Conservation (phyloP, 2,113 vertebrate genomes). For the Silurus meridionalis region DNA sequence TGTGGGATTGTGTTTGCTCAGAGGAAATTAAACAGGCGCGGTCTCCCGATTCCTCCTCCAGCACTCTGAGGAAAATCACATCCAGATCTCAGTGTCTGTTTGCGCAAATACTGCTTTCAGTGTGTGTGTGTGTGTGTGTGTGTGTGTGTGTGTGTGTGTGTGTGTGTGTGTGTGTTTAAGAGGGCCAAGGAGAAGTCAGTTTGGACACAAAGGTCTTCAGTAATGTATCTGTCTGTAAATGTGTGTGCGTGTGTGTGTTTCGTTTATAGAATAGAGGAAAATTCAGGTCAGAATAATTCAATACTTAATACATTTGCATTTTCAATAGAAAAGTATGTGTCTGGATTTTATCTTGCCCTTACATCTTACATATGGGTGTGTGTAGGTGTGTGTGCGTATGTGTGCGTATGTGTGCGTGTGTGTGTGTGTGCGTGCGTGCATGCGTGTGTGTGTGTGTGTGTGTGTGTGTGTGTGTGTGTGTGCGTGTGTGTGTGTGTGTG, state of each 20-base stretch:
- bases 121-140: not conserved
- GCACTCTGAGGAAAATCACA: conserved; percentile 73
- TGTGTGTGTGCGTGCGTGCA: not conserved
- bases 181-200: not conserved
- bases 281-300: conserved; percentile 3
- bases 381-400: conserved; percentile 13
- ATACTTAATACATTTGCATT: conserved; percentile 22
- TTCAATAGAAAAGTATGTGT: conserved; percentile 15
- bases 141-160: not conserved
- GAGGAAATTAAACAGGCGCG: conserved; percentile 80
- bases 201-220: not conserved
- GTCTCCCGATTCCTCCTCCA: conserved; percentile 59
- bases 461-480: not conserved
- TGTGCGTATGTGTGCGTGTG: conserved; percentile 9
- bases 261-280: not conserved
- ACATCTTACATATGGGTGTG: not conserved
- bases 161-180: not conserved
- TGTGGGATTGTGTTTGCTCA: conserved; percentile 78
- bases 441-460: not conserved
- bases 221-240: not conserved
- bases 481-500: not conserved
- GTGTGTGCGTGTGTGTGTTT: conserved; percentile 18
- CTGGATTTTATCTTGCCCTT: conserved; percentile 16
- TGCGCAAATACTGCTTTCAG: not conserved
- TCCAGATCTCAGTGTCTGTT: conserved; percentile 71